Evolutionary conservation across 1,140 invertebrate genomes (phyloP).

Genomic region (Stegodyphus mimosarum): DNA sequence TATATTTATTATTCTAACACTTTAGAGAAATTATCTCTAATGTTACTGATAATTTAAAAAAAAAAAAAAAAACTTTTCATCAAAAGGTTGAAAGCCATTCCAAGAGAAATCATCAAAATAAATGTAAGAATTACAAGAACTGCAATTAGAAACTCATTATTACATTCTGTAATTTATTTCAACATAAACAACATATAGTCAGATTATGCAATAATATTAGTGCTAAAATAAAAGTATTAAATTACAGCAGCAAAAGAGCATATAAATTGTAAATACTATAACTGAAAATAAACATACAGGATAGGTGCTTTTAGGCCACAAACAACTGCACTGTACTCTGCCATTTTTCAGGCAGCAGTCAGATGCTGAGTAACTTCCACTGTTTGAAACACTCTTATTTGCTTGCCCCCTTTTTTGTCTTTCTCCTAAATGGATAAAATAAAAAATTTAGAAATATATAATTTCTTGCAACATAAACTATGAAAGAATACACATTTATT

Average conservation of each 20-base stretch:
- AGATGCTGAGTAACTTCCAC: slow-evolving; percentile 8
- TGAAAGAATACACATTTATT: background rate
- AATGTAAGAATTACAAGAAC: no score
- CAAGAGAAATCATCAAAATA: no score
- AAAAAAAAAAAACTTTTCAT: no score
- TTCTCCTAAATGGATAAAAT: background rate
- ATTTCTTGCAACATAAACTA: background rate
- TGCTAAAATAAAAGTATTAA: background rate
- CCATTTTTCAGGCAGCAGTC: slow-evolving; percentile 59
- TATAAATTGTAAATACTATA: background rate
- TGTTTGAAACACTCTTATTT: background rate
- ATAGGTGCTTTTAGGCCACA: slow-evolving; percentile 30
- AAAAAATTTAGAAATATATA: background rate
- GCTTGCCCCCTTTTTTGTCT: slow-evolving; percentile 12
- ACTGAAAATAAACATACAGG: slow-evolving; percentile 16
- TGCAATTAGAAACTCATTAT: no score
- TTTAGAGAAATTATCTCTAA: no score
- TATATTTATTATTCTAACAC: no score
- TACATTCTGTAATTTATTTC: no score
- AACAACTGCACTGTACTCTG: slow-evolving; percentile 37
- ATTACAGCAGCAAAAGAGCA: background rate
- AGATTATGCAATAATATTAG: no score
- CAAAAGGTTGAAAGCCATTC: no score
- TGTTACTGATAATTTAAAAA: no score
- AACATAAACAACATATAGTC: no score